phyloP scores from a whole-genome alignment of 2,888 invertebrate genomes.

The Helobdella robusta region DNA sequence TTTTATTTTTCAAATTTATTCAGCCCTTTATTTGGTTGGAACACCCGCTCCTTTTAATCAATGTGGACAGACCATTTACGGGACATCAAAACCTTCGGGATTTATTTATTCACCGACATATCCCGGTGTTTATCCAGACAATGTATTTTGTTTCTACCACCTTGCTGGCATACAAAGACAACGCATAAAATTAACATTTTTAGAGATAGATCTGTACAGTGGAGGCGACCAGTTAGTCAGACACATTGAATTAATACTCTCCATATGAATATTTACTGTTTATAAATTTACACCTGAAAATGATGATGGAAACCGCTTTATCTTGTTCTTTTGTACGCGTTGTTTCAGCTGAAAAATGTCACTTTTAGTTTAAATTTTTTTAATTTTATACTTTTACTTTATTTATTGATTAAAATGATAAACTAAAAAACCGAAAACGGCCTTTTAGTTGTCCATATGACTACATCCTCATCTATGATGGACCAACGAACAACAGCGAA shows the following conservation, averaged over 20 bases:
- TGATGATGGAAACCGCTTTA: too few species aligned
- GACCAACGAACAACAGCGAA: slow-evolving; percentile 74
- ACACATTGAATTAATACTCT: not conserved
- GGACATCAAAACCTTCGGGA: slow-evolving; percentile 52
- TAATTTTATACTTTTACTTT: too few species aligned
- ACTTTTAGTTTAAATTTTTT: too few species aligned
- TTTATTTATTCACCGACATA: slow-evolving; percentile 90
- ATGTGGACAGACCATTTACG: slow-evolving; percentile 34
- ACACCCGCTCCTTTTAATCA: slow-evolving; percentile 25
- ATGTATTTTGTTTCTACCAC: slow-evolving; percentile 69
- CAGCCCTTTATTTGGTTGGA: slow-evolving; percentile 33
- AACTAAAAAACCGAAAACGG: too few species aligned
- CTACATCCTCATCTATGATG: slow-evolving; percentile 92
- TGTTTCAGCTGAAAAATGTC: too few species aligned
- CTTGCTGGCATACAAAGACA: slow-evolving; percentile 75
- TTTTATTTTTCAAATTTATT: too few species aligned
- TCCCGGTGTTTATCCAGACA: slow-evolving; percentile 96
- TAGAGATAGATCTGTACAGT: slow-evolving; percentile 35
- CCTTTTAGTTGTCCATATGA: slow-evolving; percentile 99
- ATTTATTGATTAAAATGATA: too few species aligned
- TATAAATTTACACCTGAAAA: too few species aligned
- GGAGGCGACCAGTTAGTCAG: slow-evolving; percentile 37
- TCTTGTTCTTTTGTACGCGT: too few species aligned
- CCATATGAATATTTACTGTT: too few species aligned
- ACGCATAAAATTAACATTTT: slow-evolving; percentile 33